Evolutionary conservation across 2,888 invertebrate species (phyloP), one percentile per base, ranked within the genome.

Genomic region (Gymnosoma rotundatum): DNA sequence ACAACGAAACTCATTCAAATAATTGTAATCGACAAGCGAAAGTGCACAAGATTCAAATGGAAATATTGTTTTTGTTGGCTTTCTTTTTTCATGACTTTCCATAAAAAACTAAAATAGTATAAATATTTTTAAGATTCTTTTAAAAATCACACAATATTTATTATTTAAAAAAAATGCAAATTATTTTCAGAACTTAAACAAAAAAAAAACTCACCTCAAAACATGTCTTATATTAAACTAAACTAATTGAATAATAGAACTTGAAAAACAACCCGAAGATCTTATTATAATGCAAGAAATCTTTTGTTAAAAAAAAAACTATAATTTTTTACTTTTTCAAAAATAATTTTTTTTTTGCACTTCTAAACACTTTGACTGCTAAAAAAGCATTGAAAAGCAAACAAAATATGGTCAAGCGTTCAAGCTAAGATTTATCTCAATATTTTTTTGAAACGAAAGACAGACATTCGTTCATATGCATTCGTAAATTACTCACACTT

Each of bases 321-420:
- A n/a, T 32, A 32, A 25, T 12, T 38, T 64, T 20, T 20, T 45
- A 1, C 16, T 66, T 21, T 7, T 4, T n/a, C n/a, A n/a, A 6
- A 32, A 21, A 20, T 61, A 45, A n/a, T 32, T 58, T 38, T 36
- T 54, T 72, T 38, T 73, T 32, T 0, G 61, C 50, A 80, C 86
- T 70, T 83, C 78, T 75, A 21, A 72, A 75, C 86, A 81, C 86
- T 81, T 78, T 75, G 81, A 69, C 81, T 75, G 81, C 67, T 67
- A 18, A 78, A 81, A 75, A 42, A 45, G 56, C 52, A 78, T 83
- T 86, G 58, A 86, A 74, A 67, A 38, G 56, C 63, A 38, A 38
- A 67, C 45, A 75, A 73, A 63, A 20, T 75, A 75, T 75, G 52
- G 48, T 74, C 61, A 74, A 67, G 66, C 60, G 56, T 60, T 70